These are phyloP conservation scores for Thaleichthys pacificus DNA, from an alignment of 2,797 vertebrate genomes.

Conservation along the genomic window DNA sequence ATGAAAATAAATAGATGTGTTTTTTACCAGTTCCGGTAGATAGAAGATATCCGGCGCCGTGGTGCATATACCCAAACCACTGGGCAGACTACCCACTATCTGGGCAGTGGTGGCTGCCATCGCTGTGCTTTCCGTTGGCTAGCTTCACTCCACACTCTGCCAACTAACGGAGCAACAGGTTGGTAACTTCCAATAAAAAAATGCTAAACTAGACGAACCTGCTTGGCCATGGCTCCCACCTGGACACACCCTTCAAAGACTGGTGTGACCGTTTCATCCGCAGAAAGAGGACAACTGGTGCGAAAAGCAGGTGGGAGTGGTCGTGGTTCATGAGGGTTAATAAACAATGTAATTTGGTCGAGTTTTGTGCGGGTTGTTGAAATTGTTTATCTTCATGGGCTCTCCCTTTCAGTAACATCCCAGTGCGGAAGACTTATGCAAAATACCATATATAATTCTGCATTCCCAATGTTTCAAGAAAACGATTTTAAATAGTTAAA, in stretches of 20 bases:
- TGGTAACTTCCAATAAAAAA: constrained; percentile 54
- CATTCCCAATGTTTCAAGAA: no score
- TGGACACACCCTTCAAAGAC: constrained; percentile 60
- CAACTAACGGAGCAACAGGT: constrained; percentile 48
- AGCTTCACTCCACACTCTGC: constrained; percentile 15
- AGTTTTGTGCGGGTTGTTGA: no score
- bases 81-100: constrained; percentile 74
- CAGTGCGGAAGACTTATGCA: no score
- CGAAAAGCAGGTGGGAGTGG: background rate
- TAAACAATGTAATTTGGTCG: no score
- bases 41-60: constrained; percentile 80
- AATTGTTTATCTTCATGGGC: no score
- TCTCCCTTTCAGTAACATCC: background rate
- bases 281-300: background rate
- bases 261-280: constrained; percentile 9
- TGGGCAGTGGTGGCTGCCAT: constrained; percentile 72
- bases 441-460: no score
- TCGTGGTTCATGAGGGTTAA: background rate
- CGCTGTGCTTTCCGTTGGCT: constrained; percentile 34
- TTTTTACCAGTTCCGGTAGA: constrained; percentile 84
- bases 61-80: constrained; percentile 74
- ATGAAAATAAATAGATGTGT: background rate
- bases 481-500: no score
- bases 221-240: constrained; percentile 44
- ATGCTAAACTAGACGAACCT: constrained; percentile 57